phyloP scores from a whole-genome alignment of 2,888 invertebrate species.

The Euzetes globulus region DNA sequence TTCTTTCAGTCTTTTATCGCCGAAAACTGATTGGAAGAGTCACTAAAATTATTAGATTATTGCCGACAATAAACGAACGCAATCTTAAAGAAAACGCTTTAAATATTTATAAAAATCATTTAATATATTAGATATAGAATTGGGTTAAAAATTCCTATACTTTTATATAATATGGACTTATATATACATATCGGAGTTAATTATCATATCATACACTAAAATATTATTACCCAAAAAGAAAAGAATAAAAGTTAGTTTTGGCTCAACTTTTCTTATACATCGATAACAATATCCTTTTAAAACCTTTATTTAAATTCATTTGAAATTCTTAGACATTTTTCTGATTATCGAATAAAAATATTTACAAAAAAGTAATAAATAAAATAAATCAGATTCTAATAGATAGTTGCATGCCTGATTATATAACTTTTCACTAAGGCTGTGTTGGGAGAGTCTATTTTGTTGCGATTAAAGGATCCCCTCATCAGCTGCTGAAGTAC shows the following conservation, averaged over 20 bases:
- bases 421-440: no score
- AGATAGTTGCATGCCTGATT: no score
- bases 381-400: no score
- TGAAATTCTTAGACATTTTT: no score
- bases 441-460: no score
- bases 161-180: background rate
- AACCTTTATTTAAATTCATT: no score
- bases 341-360: no score
- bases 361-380: no score
- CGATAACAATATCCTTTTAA: background rate
- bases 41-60: constrained; percentile 21
- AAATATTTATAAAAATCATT: constrained; percentile 14
- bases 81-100: constrained; percentile 1
- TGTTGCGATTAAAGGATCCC: no score
- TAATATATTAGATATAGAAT: background rate
- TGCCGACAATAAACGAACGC: constrained; percentile 5
- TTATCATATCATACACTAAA: constrained; percentile 3
- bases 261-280: background rate
- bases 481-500: no score
- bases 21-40: background rate
- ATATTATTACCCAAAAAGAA: background rate
- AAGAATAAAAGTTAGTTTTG: no score
- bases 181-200: background rate
- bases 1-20: background rate
- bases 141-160: constrained; percentile 14